Conservation (phyloP, 2,797 vertebrate genomes). For the Echiichthys vipera region DNA sequence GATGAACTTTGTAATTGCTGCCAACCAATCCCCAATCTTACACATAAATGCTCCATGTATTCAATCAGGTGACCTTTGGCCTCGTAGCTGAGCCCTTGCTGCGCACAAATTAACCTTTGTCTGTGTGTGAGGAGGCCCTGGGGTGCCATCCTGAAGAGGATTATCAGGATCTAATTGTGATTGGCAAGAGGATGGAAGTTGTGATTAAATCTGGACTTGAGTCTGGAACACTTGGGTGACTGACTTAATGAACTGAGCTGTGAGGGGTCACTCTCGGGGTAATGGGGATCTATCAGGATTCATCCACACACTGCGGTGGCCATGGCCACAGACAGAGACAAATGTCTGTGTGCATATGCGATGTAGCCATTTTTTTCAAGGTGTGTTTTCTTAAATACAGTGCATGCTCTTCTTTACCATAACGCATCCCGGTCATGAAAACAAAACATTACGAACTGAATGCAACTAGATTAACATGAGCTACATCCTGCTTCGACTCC, state of each 20-base stretch:
- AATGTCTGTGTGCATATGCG: slow-evolving; percentile 3
- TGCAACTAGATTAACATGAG: neutral
- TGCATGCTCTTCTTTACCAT: neutral
- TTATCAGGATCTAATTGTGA: slow-evolving; percentile 82
- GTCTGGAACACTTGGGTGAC: slow-evolving; percentile 72
- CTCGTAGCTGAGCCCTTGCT: slow-evolving; percentile 63
- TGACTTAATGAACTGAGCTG: slow-evolving; percentile 83
- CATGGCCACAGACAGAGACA: slow-evolving; percentile 24
- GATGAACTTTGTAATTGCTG: slow-evolving; percentile 79
- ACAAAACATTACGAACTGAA: neutral
- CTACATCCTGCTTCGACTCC: neutral
- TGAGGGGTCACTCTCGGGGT: slow-evolving; percentile 77
- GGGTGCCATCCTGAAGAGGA: slow-evolving; percentile 71
- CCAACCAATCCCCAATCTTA: slow-evolving; percentile 35
- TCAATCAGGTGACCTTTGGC: slow-evolving; percentile 76
- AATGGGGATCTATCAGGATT: slow-evolving; percentile 81
- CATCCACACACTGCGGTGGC: slow-evolving; percentile 53
- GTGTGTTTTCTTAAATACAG: neutral
- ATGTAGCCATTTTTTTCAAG: neutral
- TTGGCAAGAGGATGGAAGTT: slow-evolving; percentile 81
- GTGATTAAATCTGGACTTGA: slow-evolving; percentile 83
- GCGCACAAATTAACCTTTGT: slow-evolving; percentile 83
- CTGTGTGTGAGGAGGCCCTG: slow-evolving; percentile 62
- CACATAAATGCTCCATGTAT: slow-evolving; percentile 66
- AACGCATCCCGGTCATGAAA: neutral